Percentiles rank a stretch among this genome's conserved stretches.
phyloP scores from a whole-genome alignment of 2,797 vertebrate genomes.

The Gambusia yucatana region DNA sequence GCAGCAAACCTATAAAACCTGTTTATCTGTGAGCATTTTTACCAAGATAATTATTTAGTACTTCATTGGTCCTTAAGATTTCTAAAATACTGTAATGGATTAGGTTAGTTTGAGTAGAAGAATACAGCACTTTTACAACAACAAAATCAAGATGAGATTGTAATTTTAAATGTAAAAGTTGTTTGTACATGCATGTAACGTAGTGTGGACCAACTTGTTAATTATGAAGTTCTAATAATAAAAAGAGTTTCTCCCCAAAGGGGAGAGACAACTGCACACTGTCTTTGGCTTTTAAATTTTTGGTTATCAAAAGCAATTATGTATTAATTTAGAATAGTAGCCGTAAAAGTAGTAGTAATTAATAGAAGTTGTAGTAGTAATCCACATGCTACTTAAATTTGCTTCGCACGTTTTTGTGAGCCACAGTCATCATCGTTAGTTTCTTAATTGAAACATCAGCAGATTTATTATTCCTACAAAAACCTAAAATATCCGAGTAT shows the following conservation, averaged over 20 bases:
- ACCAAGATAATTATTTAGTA: constrained; percentile 19
- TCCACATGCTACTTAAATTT: background rate
- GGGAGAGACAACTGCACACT: background rate
- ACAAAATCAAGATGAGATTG: background rate
- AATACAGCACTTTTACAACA: background rate
- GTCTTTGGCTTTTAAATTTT: background rate
- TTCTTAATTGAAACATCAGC: background rate
- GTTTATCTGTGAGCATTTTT: constrained; percentile 22
- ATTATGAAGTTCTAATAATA: background rate
- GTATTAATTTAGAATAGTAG: background rate
- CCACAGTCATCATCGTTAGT: background rate
- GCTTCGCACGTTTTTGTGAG: background rate
- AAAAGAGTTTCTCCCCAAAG: background rate
- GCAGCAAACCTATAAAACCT: constrained; percentile 8
- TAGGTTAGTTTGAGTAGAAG: background rate
- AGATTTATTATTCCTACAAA: background rate
- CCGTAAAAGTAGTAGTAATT: background rate
- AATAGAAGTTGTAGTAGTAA: background rate
- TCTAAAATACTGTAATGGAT: background rate
- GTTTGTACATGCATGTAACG: background rate
- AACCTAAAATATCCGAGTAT: background rate
- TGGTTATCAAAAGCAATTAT: background rate
- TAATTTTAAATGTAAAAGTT: constrained; percentile 6
- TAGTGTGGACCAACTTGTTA: constrained; percentile 12
- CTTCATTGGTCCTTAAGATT: constrained; percentile 11